These are phyloP conservation scores for Agrilus mali DNA, from an alignment of 2,888 invertebrate genomes.

Conservation along the genomic window DNA sequence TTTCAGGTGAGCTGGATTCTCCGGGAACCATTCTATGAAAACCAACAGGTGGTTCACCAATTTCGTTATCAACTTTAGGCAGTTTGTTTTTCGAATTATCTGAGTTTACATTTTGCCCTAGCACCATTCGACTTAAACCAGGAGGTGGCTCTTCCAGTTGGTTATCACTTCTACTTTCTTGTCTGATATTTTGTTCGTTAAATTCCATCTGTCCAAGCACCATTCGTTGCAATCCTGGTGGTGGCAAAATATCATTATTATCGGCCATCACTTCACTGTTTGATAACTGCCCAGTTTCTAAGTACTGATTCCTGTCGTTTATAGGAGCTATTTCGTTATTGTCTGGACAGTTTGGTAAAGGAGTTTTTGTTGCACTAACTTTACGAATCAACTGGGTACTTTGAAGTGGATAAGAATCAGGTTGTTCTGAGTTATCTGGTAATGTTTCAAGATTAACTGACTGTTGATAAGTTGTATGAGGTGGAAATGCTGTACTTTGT, in stretches of 20 bases:
- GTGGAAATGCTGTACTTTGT: conserved; percentile 30
- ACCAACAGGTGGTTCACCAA: conserved; percentile 37
- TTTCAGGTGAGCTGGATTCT: conserved; percentile 40
- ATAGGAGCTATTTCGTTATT: conserved; percentile 51
- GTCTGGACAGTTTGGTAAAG: conserved; percentile 23
- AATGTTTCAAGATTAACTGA: conserved; percentile 49
- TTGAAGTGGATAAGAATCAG: conserved; percentile 33
- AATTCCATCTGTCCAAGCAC: conserved; percentile 52
- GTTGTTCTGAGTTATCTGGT: conserved; percentile 56
- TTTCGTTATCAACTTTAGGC: conserved; percentile 1
- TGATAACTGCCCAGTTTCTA: conserved; percentile 64
- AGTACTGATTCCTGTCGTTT: conserved; percentile 61
- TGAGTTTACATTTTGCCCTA: conserved; percentile 32
- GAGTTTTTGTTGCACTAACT: conserved; percentile 6
- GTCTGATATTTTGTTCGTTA: conserved; percentile 15
- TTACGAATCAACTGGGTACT: conserved; percentile 8
- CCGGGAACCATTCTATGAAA: conserved; percentile 51
- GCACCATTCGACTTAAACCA: conserved; percentile 50
- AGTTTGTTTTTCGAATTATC: conserved; percentile 3
- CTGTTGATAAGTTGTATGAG: conserved; percentile 32
- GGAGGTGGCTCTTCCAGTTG: conserved; percentile 40
- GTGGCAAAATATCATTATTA: conserved; percentile 39
- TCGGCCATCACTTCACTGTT: conserved; percentile 28
- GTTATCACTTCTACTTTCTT: conserved; percentile 33
- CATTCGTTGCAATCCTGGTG: conserved; percentile 50